Evolutionary conservation across 23 tunicate species (phyloP).

Genomic region (Trididemnum miniatum): DNA sequence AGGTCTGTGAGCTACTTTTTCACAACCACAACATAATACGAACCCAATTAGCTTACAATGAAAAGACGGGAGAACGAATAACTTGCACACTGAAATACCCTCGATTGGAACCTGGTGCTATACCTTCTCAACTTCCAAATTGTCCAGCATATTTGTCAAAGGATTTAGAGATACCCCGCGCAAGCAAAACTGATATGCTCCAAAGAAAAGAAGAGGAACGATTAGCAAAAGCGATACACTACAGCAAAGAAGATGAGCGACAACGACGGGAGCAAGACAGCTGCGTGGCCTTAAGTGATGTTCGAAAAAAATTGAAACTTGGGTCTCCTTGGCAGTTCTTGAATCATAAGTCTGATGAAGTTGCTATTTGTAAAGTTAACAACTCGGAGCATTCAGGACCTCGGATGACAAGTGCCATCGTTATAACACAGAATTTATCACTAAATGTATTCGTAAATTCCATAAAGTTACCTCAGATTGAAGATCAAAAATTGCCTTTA

Average conservation of each 20-base stretch:
- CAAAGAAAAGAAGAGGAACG: constrained; percentile 7
- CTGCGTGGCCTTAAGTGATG: background rate
- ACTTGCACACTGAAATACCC: constrained; percentile 10
- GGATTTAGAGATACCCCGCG: background rate
- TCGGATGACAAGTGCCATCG: background rate
- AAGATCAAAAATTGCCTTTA: background rate
- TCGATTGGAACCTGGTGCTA: background rate
- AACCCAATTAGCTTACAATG: constrained; percentile 5
- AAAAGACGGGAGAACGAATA: background rate
- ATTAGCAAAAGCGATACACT: background rate
- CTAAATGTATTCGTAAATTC: constrained; percentile 21
- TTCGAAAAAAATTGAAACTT: background rate
- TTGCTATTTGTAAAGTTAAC: background rate
- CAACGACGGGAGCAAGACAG: background rate
- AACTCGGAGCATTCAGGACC: constrained; percentile 3
- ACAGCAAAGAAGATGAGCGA: constrained; percentile 10
- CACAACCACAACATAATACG: background rate
- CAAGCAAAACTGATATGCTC: background rate
- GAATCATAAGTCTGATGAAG: background rate
- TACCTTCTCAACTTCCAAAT: constrained; percentile 26
- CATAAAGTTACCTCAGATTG: constrained; percentile 1
- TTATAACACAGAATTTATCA: background rate
- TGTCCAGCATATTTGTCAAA: constrained; percentile 14
- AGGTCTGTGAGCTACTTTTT: constrained; percentile 28
- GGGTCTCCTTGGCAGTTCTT: constrained; percentile 8